Conservation (phyloP, 37 sponge, comb jelly and placozoan species). For the Bolinopsis microptera region DNA sequence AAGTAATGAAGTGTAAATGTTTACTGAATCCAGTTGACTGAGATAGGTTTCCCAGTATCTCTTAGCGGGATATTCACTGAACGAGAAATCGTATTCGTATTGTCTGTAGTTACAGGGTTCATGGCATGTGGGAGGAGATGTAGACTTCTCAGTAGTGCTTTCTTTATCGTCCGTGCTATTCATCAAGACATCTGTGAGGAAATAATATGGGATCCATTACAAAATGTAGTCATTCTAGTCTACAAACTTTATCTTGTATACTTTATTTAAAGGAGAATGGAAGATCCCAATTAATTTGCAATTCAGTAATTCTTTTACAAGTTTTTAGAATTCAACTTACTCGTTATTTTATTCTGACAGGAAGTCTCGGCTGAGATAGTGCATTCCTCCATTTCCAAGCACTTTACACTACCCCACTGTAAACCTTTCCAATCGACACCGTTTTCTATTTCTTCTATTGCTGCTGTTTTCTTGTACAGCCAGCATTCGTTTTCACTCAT, state of each 20-base stretch:
- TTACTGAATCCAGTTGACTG: too few relatives aligned
- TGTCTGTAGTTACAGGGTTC: neutral
- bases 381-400: neutral
- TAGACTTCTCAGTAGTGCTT: too few relatives aligned
- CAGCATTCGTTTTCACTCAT: neutral
- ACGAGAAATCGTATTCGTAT: neutral
- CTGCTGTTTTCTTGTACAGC: neutral
- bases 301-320: too few relatives aligned
- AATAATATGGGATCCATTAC: too few relatives aligned
- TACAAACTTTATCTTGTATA: too few relatives aligned
- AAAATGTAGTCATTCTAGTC: too few relatives aligned
- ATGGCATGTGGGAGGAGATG: neutral
- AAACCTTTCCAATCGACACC: neutral
- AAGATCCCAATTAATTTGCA: too few relatives aligned
- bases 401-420: neutral
- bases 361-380: neutral
- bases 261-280: too few relatives aligned
- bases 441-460: neutral
- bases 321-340: too few relatives aligned
- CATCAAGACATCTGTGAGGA: too few relatives aligned
- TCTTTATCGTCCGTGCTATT: too few relatives aligned
- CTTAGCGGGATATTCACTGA: neutral
- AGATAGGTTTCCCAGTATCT: neutral
- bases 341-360: neutral
- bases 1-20: too few relatives aligned